Conservation (phyloP, 2,888 invertebrate genomes). For the Thalpophila matura region DNA sequence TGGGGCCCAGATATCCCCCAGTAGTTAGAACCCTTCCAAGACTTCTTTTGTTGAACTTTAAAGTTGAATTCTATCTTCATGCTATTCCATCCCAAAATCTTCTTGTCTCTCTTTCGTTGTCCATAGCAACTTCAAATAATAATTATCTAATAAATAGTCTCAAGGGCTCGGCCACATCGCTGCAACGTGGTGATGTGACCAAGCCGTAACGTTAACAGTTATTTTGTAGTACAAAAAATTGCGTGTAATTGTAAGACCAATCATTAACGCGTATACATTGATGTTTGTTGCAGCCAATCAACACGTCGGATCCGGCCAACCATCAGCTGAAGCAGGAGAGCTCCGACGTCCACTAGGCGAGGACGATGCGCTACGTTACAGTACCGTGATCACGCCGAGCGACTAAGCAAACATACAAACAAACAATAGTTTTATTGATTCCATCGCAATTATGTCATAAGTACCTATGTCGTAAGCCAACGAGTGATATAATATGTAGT, state of each 20-base stretch:
- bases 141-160: too few species aligned
- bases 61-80: too few species aligned
- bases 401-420: constrained; percentile 71
- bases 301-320: constrained; percentile 95
- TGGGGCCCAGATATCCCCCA: too few species aligned
- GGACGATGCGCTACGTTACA: constrained; percentile 79
- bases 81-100: too few species aligned
- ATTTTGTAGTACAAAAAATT: too few species aligned
- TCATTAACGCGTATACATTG: background rate
- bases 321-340: constrained; percentile 95
- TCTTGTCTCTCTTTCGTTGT: too few species aligned
- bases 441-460: constrained; percentile 84
- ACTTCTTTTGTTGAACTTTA: too few species aligned
- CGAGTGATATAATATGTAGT: constrained; percentile 76
- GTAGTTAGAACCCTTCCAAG: too few species aligned
- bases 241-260: constrained; percentile 5
- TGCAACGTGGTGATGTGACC: too few species aligned
- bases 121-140: too few species aligned
- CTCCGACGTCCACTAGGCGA: constrained; percentile 94
- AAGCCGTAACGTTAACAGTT: too few species aligned
- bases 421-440: constrained; percentile 87
- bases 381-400: constrained; percentile 78
- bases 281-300: constrained; percentile 93
- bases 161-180: too few species aligned
- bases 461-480: constrained; percentile 81